These are phyloP conservation scores for Sylvilagus bachmani DNA, from an alignment of 2,113 vertebrate genomes.

Conservation along the genomic window DNA sequence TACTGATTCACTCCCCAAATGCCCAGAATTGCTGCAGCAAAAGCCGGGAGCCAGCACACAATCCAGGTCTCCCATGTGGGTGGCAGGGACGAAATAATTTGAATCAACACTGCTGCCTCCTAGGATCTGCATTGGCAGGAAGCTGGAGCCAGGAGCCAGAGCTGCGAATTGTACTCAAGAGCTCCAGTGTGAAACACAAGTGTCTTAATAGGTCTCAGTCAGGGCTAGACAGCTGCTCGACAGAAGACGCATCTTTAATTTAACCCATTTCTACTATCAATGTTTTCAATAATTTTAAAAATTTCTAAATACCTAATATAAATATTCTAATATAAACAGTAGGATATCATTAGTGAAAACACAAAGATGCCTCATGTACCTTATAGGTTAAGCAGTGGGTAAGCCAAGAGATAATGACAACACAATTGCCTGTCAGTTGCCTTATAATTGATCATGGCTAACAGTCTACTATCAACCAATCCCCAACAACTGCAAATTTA, in stretches of 20 bases:
- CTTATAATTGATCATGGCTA: neutral
- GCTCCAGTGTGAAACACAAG: too few species aligned
- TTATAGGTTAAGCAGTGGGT: neutral
- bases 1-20: too few species aligned
- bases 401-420: neutral
- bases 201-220: too few species aligned
- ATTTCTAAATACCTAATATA: constrained; percentile 15
- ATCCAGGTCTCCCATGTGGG: too few species aligned
- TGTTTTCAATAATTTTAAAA: neutral
- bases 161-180: too few species aligned
- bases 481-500: neutral
- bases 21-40: too few species aligned
- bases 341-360: neutral
- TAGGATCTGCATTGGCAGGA: too few species aligned
- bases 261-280: neutral
- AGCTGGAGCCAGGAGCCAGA: too few species aligned
- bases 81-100: too few species aligned
- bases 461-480: neutral
- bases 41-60: too few species aligned
- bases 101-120: too few species aligned
- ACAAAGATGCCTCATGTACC: neutral
- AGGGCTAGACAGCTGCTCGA: too few species aligned
- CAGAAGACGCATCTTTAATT: constrained; percentile 10
- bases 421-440: neutral
- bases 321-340: neutral